Evolutionary conservation across 1,140 invertebrate species (phyloP).

Genomic region (Penaeus japonicus): DNA sequence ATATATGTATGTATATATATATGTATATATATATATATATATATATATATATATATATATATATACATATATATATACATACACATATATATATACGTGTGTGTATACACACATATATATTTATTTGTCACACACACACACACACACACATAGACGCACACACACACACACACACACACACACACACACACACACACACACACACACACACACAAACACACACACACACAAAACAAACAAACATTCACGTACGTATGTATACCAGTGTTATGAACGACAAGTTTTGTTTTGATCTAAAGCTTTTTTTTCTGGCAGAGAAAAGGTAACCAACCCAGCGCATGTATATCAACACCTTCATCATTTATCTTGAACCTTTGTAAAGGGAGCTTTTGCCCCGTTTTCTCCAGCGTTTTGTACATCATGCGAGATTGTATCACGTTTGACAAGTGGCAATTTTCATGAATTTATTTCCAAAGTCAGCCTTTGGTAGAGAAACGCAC

Average conservation of each 20-base stretch:
- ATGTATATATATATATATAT: neutral
- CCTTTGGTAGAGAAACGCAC: too few species aligned
- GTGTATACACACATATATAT: neutral
- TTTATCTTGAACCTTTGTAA: too few species aligned
- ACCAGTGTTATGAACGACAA: neutral
- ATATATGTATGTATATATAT: neutral
- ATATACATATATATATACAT: neutral
- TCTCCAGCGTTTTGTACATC: too few species aligned
- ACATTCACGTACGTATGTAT: neutral
- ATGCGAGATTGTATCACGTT: too few species aligned
- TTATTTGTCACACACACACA: neutral
- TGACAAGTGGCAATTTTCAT: too few species aligned
- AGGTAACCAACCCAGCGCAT: too few species aligned
- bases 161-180: neutral
- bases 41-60: neutral
- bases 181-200: conserved; percentile 22
- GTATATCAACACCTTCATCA: too few species aligned
- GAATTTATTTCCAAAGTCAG: too few species aligned
- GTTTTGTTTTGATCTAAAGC: too few species aligned
- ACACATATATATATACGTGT: neutral
- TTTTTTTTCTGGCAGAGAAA: too few species aligned
- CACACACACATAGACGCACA: neutral
- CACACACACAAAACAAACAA: conserved; percentile 4
- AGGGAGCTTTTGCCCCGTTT: too few species aligned
- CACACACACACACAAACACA: neutral